phyloP scores from a whole-genome alignment of 2,888 invertebrate species.

The Pollenia angustigena region DNA sequence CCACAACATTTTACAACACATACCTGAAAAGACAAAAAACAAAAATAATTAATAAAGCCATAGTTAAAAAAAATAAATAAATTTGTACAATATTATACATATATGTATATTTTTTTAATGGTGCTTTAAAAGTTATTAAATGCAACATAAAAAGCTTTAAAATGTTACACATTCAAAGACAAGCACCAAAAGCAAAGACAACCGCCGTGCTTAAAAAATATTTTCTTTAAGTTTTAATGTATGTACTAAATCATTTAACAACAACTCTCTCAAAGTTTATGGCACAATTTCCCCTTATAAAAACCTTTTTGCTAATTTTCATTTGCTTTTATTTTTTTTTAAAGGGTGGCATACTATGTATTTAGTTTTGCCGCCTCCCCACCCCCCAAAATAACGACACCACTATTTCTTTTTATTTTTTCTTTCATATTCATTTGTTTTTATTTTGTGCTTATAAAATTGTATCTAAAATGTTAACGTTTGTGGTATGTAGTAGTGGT shows the following conservation, averaged over 20 bases:
- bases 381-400: neutral
- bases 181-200: constrained; percentile 25
- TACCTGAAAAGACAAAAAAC: constrained; percentile 57
- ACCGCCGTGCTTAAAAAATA: constrained; percentile 12
- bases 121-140: no score
- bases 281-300: constrained; percentile 48
- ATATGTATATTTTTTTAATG: no score
- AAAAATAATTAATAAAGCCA: neutral
- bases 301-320: neutral
- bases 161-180: neutral
- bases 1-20: neutral
- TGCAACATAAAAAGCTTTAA: neutral
- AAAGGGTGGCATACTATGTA: constrained; percentile 12
- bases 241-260: constrained; percentile 39
- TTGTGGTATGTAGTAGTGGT: neutral
- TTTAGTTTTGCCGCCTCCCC: neutral
- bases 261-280: constrained; percentile 19
- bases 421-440: neutral
- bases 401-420: constrained; percentile 3
- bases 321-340: neutral
- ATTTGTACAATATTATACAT: no score
- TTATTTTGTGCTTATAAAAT: constrained; percentile 16
- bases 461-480: constrained; percentile 37
- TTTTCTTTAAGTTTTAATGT: neutral
- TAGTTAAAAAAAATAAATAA: neutral